Base-by-base conservation (phyloP, 2,797 vertebrate species). In the Carapus acus region DNA sequence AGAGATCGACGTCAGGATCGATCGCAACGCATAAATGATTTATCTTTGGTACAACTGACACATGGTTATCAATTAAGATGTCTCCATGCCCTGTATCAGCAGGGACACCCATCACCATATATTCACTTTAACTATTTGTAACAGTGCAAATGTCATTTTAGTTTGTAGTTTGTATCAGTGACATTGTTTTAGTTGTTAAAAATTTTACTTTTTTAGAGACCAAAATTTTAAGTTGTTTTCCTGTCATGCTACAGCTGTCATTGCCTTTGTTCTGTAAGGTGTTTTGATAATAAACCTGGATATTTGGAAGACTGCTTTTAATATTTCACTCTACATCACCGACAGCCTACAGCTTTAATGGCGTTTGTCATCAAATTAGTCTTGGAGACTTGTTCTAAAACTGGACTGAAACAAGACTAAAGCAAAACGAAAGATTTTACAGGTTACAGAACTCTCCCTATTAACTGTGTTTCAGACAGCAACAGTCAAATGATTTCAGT, bases 1-100 rank as follows among this genome's bases (percentile, higher is more conserved):
- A 71, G 94, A 99, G 83, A 98, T 99, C 11, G 95, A 97, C 11
- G 96, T 97, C 54, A 90, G 94, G 68, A 93, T 99, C 16, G 94
- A 99, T 67, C 91, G 95, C 62, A 98, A 99, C 22, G 94, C 94
- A 65, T 98, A 90, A 88, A 43, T 70, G 64, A 65, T 68, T 77
- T 65, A 65, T 52, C 17, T 42, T 8, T 62, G 18, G 55, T 36
- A 22, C 34, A 50, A 62, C 38, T 52, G 18, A 58, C 34, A 14
- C 56, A 45, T 77, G 14, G 56, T 65, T 62, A 58, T n/a, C 58
- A 65, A 69, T 41, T 7, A 7, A 42, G 21, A 49, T 67, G 57
- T 69, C 41, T 44, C 52, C 34, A 58, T 17, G 2, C 55, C 58
- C 43, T 34, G 15, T 47, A 44, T 61, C 42, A 54, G 69, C 65